Conservation (phyloP, 1,140 invertebrate species). For the Papilio aristodemus region DNA sequence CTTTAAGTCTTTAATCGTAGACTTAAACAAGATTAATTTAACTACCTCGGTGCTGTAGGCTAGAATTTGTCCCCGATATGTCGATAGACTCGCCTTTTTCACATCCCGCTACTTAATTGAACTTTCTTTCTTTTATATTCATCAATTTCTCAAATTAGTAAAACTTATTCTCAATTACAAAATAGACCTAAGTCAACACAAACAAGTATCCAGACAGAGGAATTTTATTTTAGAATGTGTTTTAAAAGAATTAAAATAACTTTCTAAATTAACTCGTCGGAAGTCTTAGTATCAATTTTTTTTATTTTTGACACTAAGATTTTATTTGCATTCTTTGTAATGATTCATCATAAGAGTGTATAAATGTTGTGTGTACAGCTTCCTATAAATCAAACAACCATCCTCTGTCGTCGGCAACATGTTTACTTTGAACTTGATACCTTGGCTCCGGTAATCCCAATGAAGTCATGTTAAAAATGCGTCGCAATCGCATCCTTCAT, state of each 20-base stretch:
- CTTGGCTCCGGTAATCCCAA: conserved; percentile 38
- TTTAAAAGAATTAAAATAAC: too few relatives aligned
- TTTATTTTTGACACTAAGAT: not conserved
- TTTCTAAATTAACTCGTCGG: too few relatives aligned
- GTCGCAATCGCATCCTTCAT: not conserved
- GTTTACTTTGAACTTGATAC: conserved; percentile 25
- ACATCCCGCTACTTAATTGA: too few relatives aligned
- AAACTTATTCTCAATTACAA: too few relatives aligned
- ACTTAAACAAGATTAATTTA: not conserved
- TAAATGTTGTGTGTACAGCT: not conserved
- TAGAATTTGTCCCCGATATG: too few relatives aligned
- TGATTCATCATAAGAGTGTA: conserved; percentile 1
- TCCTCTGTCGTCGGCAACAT: not conserved
- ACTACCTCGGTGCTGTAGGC: not conserved
- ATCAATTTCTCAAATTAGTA: too few relatives aligned
- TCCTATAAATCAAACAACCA: not conserved
- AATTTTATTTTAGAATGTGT: too few relatives aligned
- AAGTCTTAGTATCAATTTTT: not conserved
- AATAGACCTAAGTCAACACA: too few relatives aligned
- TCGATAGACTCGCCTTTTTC: too few relatives aligned
- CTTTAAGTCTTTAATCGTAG: not conserved
- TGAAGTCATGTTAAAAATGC: conserved; percentile 39
- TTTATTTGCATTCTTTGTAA: not conserved
- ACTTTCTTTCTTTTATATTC: too few relatives aligned
- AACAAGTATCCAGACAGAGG: too few relatives aligned